phyloP scores from a whole-genome alignment of 2,113 vertebrate species.

The Eira barbara region DNA sequence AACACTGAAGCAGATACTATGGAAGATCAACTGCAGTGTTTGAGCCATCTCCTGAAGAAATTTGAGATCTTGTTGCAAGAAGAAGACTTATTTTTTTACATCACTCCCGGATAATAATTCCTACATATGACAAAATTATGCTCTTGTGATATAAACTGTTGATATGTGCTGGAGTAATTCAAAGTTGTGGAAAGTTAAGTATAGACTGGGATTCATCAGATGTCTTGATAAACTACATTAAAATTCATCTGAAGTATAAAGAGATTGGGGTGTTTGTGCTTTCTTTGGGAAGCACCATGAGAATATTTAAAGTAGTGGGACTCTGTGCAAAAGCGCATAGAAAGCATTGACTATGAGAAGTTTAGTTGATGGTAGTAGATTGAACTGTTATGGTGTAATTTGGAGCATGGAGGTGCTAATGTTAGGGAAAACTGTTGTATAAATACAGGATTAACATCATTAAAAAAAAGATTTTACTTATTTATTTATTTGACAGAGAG shows the following conservation, averaged over 20 bases:
- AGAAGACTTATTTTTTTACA: background rate
- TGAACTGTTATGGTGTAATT: background rate
- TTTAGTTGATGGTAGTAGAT: constrained; percentile 5
- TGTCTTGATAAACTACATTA: background rate
- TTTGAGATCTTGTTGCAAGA: background rate
- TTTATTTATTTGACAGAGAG: too few species aligned
- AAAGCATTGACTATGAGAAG: background rate
- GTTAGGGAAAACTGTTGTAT: background rate
- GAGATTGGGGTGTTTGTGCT: background rate
- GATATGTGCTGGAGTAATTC: background rate
- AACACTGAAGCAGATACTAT: background rate
- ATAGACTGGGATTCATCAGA: background rate
- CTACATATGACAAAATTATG: background rate
- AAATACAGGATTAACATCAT: background rate
- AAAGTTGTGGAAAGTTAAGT: background rate
- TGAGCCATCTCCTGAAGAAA: background rate
- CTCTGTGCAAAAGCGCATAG: background rate
- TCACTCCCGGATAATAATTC: background rate
- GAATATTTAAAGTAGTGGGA: background rate
- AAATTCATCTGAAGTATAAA: background rate
- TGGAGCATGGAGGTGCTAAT: background rate
- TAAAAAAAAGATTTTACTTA: too few species aligned
- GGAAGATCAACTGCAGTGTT: background rate
- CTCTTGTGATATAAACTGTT: background rate
- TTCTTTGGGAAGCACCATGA: background rate